These are phyloP conservation scores for Heliconius ismenius DNA, from an alignment of 2,888 invertebrate genomes.

Conservation along the genomic window DNA sequence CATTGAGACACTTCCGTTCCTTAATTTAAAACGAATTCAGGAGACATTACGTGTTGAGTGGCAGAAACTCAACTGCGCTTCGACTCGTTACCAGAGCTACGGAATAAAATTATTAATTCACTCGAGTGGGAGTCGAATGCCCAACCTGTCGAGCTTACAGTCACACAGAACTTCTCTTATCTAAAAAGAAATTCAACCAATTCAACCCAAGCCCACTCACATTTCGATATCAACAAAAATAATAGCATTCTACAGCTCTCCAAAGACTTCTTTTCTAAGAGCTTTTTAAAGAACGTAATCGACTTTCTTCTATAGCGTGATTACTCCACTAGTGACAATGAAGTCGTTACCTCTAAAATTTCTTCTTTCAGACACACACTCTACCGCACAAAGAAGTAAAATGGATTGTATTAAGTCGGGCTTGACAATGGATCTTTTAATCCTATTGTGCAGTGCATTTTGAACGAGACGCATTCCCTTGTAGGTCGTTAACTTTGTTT, in stretches of 20 bases:
- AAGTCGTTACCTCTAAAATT: conserved; percentile 41
- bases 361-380: conserved; percentile 39
- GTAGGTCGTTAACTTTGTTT: conserved; percentile 43
- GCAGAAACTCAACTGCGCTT: too few species aligned
- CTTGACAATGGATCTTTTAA: conserved; percentile 65
- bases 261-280: conserved; percentile 19
- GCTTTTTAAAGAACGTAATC: conserved; percentile 21
- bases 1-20: too few species aligned
- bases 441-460: conserved; percentile 54
- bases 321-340: conserved; percentile 26
- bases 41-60: too few species aligned
- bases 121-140: too few species aligned
- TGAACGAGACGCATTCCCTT: conserved; percentile 43
- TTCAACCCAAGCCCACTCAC: neutral
- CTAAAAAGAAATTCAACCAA: neutral
- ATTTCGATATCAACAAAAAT: conserved; percentile 1
- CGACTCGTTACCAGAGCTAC: too few species aligned
- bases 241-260: neutral
- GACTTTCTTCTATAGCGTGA: conserved; percentile 17
- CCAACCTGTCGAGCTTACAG: too few species aligned
- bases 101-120: too few species aligned
- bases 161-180: neutral
- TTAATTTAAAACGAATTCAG: too few species aligned
- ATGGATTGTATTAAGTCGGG: conserved; percentile 62
- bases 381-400: conserved; percentile 45